Evolutionary conservation across 2,113 vertebrate species (phyloP).

Genomic region (Anser cygnoides): DNA sequence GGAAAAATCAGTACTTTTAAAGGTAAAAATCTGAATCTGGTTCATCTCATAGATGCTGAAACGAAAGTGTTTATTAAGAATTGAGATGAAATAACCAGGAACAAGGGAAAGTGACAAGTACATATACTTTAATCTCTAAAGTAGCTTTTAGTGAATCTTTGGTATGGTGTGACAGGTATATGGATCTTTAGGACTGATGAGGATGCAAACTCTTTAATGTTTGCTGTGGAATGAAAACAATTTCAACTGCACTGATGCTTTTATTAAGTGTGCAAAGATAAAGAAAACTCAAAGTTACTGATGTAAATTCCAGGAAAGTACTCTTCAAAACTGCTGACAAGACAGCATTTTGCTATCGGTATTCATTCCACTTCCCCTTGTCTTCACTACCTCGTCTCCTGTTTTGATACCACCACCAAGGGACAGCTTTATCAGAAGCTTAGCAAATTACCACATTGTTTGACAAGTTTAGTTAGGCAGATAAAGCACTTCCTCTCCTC

Average conservation of each 20-base stretch:
- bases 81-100: background rate
- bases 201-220: background rate
- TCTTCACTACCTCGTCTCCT: background rate
- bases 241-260: background rate
- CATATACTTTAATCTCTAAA: background rate
- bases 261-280: background rate
- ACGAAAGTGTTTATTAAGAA: background rate
- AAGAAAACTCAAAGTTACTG: background rate
- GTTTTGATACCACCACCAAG: background rate
- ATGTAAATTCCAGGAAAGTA: background rate
- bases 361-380: background rate
- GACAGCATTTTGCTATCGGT: background rate
- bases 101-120: background rate
- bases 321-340: background rate
- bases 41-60: background rate
- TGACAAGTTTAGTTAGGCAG: background rate
- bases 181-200: background rate
- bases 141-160: background rate
- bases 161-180: rapidly evolving
- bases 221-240: background rate
- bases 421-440: background rate
- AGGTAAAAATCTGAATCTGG: background rate
- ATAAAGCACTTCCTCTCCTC: background rate
- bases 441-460: background rate
- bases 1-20: background rate